A percentile compares a stretch with the other conserved stretches of the same genome.
Conservation (phyloP, 2,797 vertebrate genomes). For the Schizopygopsis pylzovi region DNA sequence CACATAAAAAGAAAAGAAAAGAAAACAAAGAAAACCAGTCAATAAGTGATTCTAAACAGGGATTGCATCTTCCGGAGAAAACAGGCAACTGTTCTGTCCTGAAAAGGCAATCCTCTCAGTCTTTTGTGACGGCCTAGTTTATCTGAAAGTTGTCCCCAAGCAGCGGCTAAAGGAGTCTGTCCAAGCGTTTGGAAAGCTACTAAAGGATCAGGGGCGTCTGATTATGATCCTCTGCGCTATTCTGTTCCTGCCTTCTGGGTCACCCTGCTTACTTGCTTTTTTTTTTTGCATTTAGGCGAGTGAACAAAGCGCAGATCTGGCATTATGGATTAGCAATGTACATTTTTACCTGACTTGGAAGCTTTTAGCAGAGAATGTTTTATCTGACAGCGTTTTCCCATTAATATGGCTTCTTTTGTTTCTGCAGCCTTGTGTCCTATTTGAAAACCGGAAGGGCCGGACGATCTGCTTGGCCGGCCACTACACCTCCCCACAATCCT, state of each 20-base stretch:
- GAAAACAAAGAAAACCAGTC: conserved; percentile 36
- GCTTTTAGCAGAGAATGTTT: conserved; percentile 46
- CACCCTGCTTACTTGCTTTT: conserved; percentile 68
- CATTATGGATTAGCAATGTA: conserved; percentile 52
- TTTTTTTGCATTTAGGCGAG: conserved; percentile 69
- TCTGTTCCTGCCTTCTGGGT: conserved; percentile 45
- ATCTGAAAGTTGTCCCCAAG: conserved; percentile 74
- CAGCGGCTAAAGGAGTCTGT: conserved; percentile 72
- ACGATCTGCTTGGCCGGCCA: conserved; percentile 49
- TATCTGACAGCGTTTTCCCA: conserved; percentile 29
- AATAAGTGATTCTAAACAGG: conserved; percentile 46
- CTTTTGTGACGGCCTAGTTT: conserved; percentile 72
- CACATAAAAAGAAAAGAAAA: conserved; percentile 32
- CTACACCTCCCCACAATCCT: conserved; percentile 46
- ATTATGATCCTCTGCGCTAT: conserved; percentile 52
- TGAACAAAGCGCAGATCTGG: conserved; percentile 68
- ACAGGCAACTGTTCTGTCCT: conserved; percentile 65
- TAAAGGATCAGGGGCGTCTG: conserved; percentile 67
- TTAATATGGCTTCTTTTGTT: conserved; percentile 52
- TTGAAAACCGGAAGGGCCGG: conserved; percentile 37
- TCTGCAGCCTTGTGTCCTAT: conserved; percentile 35
- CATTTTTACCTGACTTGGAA: conserved; percentile 60
- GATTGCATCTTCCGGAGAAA: conserved; percentile 55
- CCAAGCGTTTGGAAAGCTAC: conserved; percentile 74
- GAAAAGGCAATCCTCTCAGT: conserved; percentile 74